Conservation (phyloP, 37 sponge, comb jelly and placozoan species). For the Amphimedon queenslandica region DNA sequence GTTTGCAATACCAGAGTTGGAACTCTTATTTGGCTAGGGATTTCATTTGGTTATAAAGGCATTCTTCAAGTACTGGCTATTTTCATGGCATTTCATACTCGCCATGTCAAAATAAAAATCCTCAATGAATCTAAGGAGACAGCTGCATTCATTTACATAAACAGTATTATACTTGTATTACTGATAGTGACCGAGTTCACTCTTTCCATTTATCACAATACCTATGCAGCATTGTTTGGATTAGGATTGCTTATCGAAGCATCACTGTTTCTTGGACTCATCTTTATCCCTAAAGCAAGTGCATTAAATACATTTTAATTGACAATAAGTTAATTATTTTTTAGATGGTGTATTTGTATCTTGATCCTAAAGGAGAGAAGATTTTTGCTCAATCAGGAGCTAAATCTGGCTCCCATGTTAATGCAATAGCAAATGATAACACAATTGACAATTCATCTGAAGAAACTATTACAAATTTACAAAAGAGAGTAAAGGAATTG, state of each 20-base stretch:
- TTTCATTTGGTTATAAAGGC: constrained; percentile 14
- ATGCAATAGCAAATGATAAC: no score
- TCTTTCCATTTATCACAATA: constrained; percentile 14
- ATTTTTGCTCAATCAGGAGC: not conserved
- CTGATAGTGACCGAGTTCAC: constrained; percentile 21
- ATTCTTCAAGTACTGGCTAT: constrained; percentile 32
- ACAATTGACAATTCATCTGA: not conserved
- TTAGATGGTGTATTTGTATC: not conserved
- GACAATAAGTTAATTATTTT: not conserved
- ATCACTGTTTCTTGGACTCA: constrained; percentile 27
- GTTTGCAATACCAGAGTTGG: not conserved
- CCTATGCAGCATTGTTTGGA: constrained; percentile 31
- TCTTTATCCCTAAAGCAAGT: constrained; percentile 53
- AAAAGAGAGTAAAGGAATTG: not conserved
- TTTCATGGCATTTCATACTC: constrained; percentile 43
- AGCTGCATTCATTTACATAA: constrained; percentile 42
- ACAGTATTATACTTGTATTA: constrained; percentile 13
- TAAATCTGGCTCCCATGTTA: not conserved
- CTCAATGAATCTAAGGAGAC: constrained; percentile 58
- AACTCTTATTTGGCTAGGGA: constrained; percentile 1
- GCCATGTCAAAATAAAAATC: constrained; percentile 40
- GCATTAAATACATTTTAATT: not conserved
- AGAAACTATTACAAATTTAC: not conserved
- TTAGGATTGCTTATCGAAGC: constrained; percentile 11
- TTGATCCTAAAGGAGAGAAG: not conserved